Evolutionary conservation across 2,113 vertebrate species (phyloP).

Genomic region (Albula glossodonta): DNA sequence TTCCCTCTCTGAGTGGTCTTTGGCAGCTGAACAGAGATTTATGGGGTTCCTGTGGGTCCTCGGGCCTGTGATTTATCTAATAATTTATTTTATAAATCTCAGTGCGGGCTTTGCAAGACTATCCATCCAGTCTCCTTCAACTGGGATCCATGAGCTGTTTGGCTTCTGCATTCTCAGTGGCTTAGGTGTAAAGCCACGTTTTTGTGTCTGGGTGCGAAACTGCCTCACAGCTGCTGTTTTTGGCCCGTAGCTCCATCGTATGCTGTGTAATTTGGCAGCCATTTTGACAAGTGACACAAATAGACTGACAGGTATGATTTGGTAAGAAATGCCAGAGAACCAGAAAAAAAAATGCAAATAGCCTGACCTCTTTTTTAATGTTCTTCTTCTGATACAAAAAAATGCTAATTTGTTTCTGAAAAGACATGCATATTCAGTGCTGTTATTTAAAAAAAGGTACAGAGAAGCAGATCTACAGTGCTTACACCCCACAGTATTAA

Average conservation of each 20-base stretch:
- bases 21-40: slow-evolving; percentile 6
- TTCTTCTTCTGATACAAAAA: background rate
- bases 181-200: slow-evolving; percentile 1
- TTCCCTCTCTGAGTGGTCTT: background rate
- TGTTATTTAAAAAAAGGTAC: background rate
- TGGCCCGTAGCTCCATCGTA: background rate
- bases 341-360: background rate
- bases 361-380: background rate
- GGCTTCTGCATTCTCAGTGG: background rate
- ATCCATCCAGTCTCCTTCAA: background rate
- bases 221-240: background rate
- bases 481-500: background rate
- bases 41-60: background rate
- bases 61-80: background rate
- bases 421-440: background rate
- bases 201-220: background rate
- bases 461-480: background rate
- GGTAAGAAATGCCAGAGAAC: background rate
- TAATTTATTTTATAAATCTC: background rate
- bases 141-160: background rate
- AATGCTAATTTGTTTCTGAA: background rate
- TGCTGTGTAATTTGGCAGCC: background rate
- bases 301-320: background rate
- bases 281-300: background rate
- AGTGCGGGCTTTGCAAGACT: background rate